Conservation (phyloP, 1,140 invertebrate genomes). For the Pygmarrhopalites habei region DNA sequence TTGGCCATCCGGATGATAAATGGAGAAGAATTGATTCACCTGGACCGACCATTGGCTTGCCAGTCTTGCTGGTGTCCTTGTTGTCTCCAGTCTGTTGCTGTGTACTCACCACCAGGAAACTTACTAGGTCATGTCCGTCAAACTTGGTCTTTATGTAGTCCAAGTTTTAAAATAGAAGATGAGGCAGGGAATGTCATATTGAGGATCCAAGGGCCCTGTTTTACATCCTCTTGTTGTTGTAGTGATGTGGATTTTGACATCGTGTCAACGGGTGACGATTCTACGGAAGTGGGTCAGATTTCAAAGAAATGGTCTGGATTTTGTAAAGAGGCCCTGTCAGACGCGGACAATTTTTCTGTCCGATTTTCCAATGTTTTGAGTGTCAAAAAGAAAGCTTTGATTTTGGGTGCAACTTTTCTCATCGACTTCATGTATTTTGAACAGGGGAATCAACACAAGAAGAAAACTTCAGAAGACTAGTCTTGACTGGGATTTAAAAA, state of each 20-base stretch:
- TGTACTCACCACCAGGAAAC: conserved; percentile 32
- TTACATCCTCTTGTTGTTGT: conserved; percentile 68
- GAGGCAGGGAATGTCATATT: conserved; percentile 65
- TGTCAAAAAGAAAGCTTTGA: conserved; percentile 68
- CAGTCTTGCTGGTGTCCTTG: conserved; percentile 71
- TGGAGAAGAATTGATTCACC: conserved; percentile 69
- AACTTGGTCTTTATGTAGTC: conserved; percentile 67
- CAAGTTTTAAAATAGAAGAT: conserved; percentile 71
- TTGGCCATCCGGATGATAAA: conserved; percentile 76
- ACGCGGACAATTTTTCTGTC: conserved; percentile 68
- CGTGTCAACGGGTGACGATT: conserved; percentile 54
- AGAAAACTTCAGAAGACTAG: too few relatives aligned
- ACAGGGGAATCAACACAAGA: too few relatives aligned
- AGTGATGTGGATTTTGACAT: conserved; percentile 59
- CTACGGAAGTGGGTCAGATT: conserved; percentile 63
- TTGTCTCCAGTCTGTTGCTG: conserved; percentile 56
- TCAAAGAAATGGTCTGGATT: conserved; percentile 68
- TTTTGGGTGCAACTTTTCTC: conserved; percentile 55
- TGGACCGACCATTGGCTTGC: conserved; percentile 65
- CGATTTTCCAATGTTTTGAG: conserved; percentile 70
- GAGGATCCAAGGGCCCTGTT: conserved; percentile 73
- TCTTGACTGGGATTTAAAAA: too few relatives aligned
- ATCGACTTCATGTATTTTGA: conserved; percentile 14
- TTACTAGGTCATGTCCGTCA: conserved; percentile 61
- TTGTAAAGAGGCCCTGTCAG: conserved; percentile 60